A percentile compares a stretch with the other conserved stretches of the same genome.
Conservation (phyloP, 2,888 invertebrate species). For the Caenorhabditis drosophilae region DNA sequence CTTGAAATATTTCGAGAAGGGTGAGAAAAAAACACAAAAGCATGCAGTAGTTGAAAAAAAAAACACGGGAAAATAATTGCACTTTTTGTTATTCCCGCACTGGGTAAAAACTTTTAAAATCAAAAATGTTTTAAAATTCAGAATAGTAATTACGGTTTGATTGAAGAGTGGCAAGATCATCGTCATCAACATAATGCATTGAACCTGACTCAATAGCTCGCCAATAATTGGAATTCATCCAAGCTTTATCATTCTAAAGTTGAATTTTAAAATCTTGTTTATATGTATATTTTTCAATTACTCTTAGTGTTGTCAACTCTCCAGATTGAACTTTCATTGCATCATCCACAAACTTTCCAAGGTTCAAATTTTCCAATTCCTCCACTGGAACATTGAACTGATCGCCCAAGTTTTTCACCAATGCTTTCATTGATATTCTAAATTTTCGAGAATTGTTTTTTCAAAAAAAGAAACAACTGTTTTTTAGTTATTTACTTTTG, state of each 20-base stretch:
- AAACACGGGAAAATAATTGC: neutral
- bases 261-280: neutral
- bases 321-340: slow-evolving; percentile 63
- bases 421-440: slow-evolving; percentile 60
- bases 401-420: slow-evolving; percentile 64
- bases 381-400: slow-evolving; percentile 62
- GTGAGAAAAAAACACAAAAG: neutral
- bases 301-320: slow-evolving; percentile 55
- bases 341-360: slow-evolving; percentile 60
- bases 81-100: no score
- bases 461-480: neutral
- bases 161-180: slow-evolving; percentile 49
- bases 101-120: no score
- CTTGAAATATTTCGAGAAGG: no score
- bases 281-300: slow-evolving; percentile 1
- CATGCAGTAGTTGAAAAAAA: neutral
- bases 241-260: slow-evolving; percentile 48
- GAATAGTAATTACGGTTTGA: slow-evolving; percentile 57
- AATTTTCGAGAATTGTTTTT: neutral
- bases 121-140: slow-evolving; percentile 29
- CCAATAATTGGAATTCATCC: slow-evolving; percentile 59
- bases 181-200: slow-evolving; percentile 56
- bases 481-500: slow-evolving; percentile 59
- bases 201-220: slow-evolving; percentile 47
- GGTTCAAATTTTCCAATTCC: slow-evolving; percentile 56